Conservation (phyloP, 1,140 invertebrate genomes). For the Dreissena polymorpha region DNA sequence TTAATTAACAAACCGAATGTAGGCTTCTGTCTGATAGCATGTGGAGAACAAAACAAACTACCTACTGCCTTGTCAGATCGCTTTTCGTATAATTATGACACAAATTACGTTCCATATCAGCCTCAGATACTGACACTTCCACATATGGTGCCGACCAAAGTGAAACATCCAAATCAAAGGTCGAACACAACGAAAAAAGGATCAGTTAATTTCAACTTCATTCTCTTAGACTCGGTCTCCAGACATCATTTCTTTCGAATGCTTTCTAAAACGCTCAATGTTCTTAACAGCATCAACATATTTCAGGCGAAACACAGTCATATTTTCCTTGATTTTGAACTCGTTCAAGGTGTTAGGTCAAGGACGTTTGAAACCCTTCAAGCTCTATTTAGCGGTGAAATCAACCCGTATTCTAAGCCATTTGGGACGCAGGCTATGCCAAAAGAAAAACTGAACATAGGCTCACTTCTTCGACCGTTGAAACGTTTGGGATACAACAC, state of each 20-base stretch:
- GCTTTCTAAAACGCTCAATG: conserved; percentile 68
- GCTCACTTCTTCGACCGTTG: conserved; percentile 64
- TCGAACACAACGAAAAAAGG: background rate
- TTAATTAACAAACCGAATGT: conserved; percentile 6
- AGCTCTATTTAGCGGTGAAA: conserved; percentile 62
- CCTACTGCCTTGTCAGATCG: too few relatives aligned
- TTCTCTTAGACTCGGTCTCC: conserved; percentile 77
- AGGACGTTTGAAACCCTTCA: conserved; percentile 76
- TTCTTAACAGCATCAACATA: conserved; percentile 50
- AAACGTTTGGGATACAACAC: conserved; percentile 69
- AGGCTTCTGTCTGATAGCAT: background rate
- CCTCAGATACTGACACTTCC: conserved; percentile 66
- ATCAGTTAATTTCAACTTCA: conserved; percentile 72
- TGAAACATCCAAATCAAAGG: background rate
- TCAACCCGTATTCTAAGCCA: conserved; percentile 68
- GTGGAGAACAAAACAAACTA: background rate
- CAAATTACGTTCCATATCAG: background rate
- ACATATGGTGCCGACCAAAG: conserved; percentile 25
- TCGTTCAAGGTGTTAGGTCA: conserved; percentile 73
- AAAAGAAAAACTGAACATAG: conserved; percentile 62
- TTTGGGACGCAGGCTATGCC: conserved; percentile 72
- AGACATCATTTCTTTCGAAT: conserved; percentile 75
- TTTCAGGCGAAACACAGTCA: background rate
- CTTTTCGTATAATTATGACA: conserved; percentile 21
- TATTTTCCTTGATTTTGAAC: conserved; percentile 73